A percentile compares a stretch with the other conserved stretches of the same genome.
phyloP scores from a whole-genome alignment of 2,113 vertebrate species.

The Paracyprichromis sp. region DNA sequence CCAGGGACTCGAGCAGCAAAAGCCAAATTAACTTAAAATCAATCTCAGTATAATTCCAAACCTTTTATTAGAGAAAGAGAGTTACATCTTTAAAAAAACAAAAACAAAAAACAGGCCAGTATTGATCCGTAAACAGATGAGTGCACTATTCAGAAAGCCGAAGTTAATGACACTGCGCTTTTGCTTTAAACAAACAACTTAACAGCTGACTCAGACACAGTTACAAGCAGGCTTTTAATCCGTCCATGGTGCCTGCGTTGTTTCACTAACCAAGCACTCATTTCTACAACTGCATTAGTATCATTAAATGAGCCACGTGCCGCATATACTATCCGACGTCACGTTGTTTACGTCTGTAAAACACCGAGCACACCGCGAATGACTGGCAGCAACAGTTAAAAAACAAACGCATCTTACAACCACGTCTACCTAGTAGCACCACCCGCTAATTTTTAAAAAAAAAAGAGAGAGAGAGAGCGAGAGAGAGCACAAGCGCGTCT shows the following conservation, averaged over 20 bases:
- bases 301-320: conserved; percentile 39
- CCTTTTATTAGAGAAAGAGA: neutral
- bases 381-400: neutral
- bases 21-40: neutral
- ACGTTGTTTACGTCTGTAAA: conserved; percentile 67
- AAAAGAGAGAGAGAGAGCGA: rapidly evolving
- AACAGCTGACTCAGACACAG: neutral
- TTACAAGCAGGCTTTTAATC: neutral
- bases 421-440: neutral
- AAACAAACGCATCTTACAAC: neutral
- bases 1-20: neutral
- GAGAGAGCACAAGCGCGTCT: neutral
- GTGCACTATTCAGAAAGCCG: neutral
- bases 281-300: neutral
- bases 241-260: neutral
- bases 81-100: neutral
- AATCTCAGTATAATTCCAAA: neutral
- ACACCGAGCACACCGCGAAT: neutral
- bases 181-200: neutral
- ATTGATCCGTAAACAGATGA: neutral
- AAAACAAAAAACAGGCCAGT: neutral
- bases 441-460: neutral
- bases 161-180: neutral
- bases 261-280: neutral
- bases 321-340: conserved; percentile 41